Base-by-base conservation (phyloP, 2,888 invertebrate genomes). In the Portevinia maculata region DNA sequence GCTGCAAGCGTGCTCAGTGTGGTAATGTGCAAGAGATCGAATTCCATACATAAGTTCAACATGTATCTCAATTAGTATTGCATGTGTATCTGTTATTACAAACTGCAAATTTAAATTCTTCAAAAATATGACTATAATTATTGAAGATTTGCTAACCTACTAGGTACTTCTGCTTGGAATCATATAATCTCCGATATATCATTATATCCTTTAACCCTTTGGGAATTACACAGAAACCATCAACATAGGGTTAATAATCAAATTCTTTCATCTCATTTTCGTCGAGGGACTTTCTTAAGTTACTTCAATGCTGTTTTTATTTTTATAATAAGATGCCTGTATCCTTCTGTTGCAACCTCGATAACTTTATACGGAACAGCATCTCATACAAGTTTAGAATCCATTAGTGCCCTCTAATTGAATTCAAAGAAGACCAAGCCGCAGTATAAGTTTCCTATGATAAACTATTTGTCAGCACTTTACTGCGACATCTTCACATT, bases 391-490 rank as follows among this genome's bases (percentile, higher is more conserved):
- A 69, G 70, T 70, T 64, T 34, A 65, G 52, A 76, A 70, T 75
- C 76, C 76, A 81, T 81, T 81, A 76, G 81, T 71, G 70, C 39
- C 7, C 17, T 11, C 59, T 76, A 76, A 81, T 81, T 81, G 59
- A 76, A 65, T 81, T 81, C 32, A 34, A 55, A 55, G 37, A 73
- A 74, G 41, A 8, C 59, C 65, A 60, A 67, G 73, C 59, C 39
- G 28, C 17, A 44, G 52, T 60, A 24, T 8, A 50, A 7, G 46
- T 39, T 34, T 9, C 15, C 17, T 17, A 15, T 6, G n/a, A 13
- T 13, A 59, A 55, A 50, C 57, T 70, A 34, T 52, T 17, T 52
- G n/a, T n/a, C n/a, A n/a, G n/a, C n/a, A n/a, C 53, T 24, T 8
- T 24, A 17, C 24, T 34, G 30, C n/a, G 19, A 19, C 28, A 57